These are phyloP conservation scores for Oreonectes daqikongensis DNA, from an alignment of 2,797 vertebrate species.

Conservation along the genomic window DNA sequence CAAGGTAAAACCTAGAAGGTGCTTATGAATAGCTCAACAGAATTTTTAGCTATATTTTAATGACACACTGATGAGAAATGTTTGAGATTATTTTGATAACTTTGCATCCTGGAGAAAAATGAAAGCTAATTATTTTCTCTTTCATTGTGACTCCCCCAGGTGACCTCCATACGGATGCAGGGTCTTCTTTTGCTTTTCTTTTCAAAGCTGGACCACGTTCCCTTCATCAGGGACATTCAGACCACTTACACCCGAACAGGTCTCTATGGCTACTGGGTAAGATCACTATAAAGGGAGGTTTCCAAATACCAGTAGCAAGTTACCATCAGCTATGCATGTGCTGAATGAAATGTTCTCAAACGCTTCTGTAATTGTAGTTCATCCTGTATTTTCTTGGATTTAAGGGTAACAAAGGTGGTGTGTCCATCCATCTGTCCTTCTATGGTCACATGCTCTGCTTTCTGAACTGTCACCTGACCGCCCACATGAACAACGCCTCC, in stretches of 20 bases:
- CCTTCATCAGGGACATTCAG: slow-evolving; percentile 85
- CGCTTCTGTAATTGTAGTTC: neutral
- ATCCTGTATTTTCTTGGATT: slow-evolving; percentile 8
- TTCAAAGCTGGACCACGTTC: slow-evolving; percentile 84
- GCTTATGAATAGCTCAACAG: no score
- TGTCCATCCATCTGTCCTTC: slow-evolving; percentile 84
- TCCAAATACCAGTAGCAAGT: neutral
- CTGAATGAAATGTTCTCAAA: neutral
- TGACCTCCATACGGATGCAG: slow-evolving; percentile 92
- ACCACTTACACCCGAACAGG: slow-evolving; percentile 91
- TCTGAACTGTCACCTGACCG: slow-evolving; percentile 93
- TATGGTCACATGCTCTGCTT: slow-evolving; percentile 91
- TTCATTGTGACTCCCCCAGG: slow-evolving; percentile 64
- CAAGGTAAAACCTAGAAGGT: no score
- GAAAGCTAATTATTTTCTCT: neutral
- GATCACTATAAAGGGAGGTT: slow-evolving; percentile 21
- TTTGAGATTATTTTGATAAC: neutral
- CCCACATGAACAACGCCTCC: slow-evolving; percentile 86
- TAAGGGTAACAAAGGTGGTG: slow-evolving; percentile 96
- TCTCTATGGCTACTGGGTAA: slow-evolving; percentile 93
- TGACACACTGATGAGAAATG: no score
- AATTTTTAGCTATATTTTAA: no score
- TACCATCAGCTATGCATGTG: neutral
- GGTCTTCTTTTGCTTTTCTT: slow-evolving; percentile 91
- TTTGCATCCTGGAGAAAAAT: neutral